Evolutionary conservation across 2,113 vertebrate genomes (phyloP), one percentile per base, ranked within the genome.

Genomic region (Macquaria australasica): DNA sequence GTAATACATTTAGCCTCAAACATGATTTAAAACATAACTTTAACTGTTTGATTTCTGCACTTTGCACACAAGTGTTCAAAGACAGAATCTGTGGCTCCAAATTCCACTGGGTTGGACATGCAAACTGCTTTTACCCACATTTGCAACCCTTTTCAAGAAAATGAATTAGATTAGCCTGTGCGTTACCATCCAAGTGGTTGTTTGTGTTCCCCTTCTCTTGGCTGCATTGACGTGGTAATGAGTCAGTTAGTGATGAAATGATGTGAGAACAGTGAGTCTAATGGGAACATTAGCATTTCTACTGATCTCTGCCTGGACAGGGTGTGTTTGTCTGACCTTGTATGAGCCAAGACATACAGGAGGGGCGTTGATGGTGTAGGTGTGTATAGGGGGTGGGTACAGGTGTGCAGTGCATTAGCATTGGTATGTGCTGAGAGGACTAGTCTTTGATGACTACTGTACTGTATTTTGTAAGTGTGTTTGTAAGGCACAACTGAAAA

Each of bases 141-240:
- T 85, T 85, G 58, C 78, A 87, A 23, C 53, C n/a, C 79, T 60
- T 76, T 91, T 92, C 83, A 88, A 55, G 90, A 91, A 89, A 64
- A 89, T 87, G 83, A 87, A n/a, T 69, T 23, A 73, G 71, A 86
- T 89, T 90, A 89, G 50, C 45, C 12, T 34, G 28, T 1, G 3
- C 3, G 63, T 92, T 90, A 77, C 62, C 77, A 74, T 89, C 81
- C 41, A 64, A 63, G 21, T 78, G 43, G 60, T 25, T 90, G 85
- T 92, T 94, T 91, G 67, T 89, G 69, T 79, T 78, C 63, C 25
- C 34, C 62, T 43, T 71, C 37, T 0, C 48, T 48, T 18, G 66
- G 6, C 48, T 77, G 51, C 34, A 87, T 93, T 92, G 85, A 75
- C 28, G 28, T 93, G 90, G 39, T 88, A 93, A 96, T 93, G 63